These are phyloP conservation scores for Erebia palarica DNA, from an alignment of 2,888 invertebrate genomes.

Conservation along the genomic window DNA sequence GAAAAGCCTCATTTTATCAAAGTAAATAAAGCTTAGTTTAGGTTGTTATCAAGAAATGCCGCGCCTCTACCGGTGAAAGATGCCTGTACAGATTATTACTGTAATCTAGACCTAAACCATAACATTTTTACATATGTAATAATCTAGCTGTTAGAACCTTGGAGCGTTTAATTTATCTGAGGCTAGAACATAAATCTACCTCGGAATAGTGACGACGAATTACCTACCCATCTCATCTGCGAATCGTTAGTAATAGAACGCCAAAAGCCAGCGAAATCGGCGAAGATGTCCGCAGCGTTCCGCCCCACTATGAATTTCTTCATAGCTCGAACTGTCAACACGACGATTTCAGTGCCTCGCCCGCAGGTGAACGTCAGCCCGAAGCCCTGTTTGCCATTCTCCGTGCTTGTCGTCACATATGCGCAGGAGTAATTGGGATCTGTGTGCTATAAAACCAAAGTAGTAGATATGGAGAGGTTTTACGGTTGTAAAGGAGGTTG, in stretches of 20 bases:
- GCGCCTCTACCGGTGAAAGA: too few species aligned
- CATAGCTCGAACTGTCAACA: slow-evolving; percentile 88
- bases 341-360: slow-evolving; percentile 93
- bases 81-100: too few species aligned
- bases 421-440: slow-evolving; percentile 96
- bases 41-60: too few species aligned
- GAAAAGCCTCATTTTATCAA: too few species aligned
- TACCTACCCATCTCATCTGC: slow-evolving; percentile 93
- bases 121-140: too few species aligned
- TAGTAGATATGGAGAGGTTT: too few species aligned
- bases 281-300: slow-evolving; percentile 87
- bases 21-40: too few species aligned
- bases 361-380: slow-evolving; percentile 95
- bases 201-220: not conserved
- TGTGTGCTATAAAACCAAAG: slow-evolving; percentile 83
- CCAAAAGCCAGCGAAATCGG: slow-evolving; percentile 91
- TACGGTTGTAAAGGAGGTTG: too few species aligned
- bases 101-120: too few species aligned
- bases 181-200: too few species aligned
- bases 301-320: slow-evolving; percentile 86
- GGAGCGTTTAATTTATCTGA: too few species aligned
- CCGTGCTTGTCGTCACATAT: slow-evolving; percentile 90
- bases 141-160: too few species aligned
- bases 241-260: slow-evolving; percentile 91
- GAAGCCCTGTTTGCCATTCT: slow-evolving; percentile 85